Percentiles rank a stretch among this genome's conserved stretches.
Conservation (phyloP, 1,140 invertebrate genomes). For the Artemia franciscana region DNA sequence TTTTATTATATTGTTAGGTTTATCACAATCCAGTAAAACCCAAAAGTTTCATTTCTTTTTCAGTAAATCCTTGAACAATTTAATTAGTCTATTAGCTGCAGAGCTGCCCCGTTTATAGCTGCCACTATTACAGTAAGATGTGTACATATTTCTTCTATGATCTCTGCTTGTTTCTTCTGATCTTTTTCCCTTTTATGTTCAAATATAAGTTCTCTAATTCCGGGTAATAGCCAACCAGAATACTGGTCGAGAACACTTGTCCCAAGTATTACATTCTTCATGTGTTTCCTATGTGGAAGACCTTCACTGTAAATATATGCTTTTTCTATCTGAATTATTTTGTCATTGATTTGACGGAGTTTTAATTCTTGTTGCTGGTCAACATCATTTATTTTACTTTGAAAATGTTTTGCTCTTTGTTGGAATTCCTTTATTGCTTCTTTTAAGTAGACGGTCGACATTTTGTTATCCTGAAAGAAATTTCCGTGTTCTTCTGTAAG, state of each 20-base stretch:
- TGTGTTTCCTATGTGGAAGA: conserved; percentile 15
- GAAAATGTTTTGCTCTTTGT: conserved; percentile 1
- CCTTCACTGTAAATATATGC: conserved; percentile 22
- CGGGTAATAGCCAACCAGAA: conserved; percentile 3
- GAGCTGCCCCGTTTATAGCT: neutral
- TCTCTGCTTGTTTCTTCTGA: neutral
- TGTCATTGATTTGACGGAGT: conserved; percentile 22
- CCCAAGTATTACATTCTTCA: conserved; percentile 7
- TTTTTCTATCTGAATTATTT: conserved; percentile 24
- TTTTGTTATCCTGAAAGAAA: neutral
- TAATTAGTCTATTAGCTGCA: too few relatives aligned
- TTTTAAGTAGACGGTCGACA: conserved; percentile 3
- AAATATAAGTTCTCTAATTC: conserved; percentile 3
- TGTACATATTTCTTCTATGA: neutral
- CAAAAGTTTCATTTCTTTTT: too few relatives aligned
- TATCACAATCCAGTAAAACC: too few relatives aligned
- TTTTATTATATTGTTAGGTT: too few relatives aligned
- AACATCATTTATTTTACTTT: neutral
- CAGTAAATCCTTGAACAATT: too few relatives aligned
- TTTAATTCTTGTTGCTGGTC: conserved; percentile 12
- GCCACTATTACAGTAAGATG: neutral
- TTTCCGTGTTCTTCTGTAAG: conserved; percentile 3
- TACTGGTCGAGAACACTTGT: conserved; percentile 9
- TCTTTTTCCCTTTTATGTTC: neutral
- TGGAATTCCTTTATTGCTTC: conserved; percentile 2